Evolutionary conservation across 2,797 vertebrate genomes (phyloP), one percentile per base, ranked within the genome.

Genomic region (Syncerus caffer): DNA sequence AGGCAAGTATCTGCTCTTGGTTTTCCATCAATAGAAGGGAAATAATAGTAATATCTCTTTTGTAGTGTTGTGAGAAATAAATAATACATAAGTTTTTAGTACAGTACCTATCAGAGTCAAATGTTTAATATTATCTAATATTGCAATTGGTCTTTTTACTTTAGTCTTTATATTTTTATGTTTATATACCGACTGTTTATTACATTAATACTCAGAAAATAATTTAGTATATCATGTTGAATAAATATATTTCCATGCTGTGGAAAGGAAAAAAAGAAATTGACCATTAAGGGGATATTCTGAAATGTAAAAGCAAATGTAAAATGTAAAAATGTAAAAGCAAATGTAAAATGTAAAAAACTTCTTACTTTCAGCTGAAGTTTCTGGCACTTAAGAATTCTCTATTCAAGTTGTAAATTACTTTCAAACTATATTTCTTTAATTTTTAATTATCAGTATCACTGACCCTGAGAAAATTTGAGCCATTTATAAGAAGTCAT

Each of bases 281-380:
- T 53, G 27, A 6, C 45, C 14, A 34, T 79, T 79, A 27, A 62
- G 38, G 45, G 42, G 12, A 57, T 89, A 62, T 62, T 91, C 71
- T 83, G 55, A 93, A 76, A 85, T 95, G 78, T 97, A 45, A 82
- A 31, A 85, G n/a, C 71, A 34, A n/a, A n/a, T n/a, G n/a, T n/a
- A n/a, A n/a, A n/a, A n/a, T n/a, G n/a, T n/a, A n/a, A n/a, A 93
- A 76, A 85, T 95, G 78, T 97, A 45, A 82, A 31, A 85, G n/a
- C 71, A 34, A n/a, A n/a, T n/a, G n/a, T n/a, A n/a, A n/a, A n/a
- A n/a, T n/a, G n/a, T n/a, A n/a, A n/a, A n/a, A n/a, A n/a, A n/a
- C n/a, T n/a, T 64, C 12, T 55, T 90, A 95, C 11, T 91, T 95
- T 58, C 3, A 87, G 6, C 25, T 83, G 6, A 51, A 83, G 34